Evolutionary conservation across 2,113 vertebrate species (phyloP), one percentile per base, ranked within the genome.

Genomic region (Paracanthobrama guichenoti): DNA sequence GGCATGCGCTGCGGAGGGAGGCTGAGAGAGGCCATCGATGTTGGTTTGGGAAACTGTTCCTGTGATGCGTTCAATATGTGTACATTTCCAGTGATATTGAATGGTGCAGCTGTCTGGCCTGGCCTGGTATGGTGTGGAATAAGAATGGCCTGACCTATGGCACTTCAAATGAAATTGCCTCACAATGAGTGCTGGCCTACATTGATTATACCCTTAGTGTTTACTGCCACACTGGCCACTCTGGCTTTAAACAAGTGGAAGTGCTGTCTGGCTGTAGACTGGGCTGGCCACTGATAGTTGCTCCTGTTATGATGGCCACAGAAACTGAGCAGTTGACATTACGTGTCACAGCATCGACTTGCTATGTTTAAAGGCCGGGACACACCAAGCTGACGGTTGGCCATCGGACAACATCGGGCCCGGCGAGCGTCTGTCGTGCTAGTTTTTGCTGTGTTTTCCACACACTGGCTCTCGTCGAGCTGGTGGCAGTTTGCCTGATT

Each of bases 101-200:
- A 89, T 83, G 77, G 87, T 86, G 86, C 83, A 80, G 85, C 86
- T 86, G 84, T 89, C 73, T 85, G 84, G 83, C 87, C 78, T 50
- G 83, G 83, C 77, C 84, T 46, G 85, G 84, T 82, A 80, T 90
- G 85, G 87, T 83, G 81, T 50, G 69, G 90, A 91, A 91, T 91
- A 90, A 85, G 87, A 90, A 91, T 91, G 62, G 46, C 79, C 85
- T 87, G 85, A 91, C 90, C 89, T 87, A 84, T 87, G 85, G 86
- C 86, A 85, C 90, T 90, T 87, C 85, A 89, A 74, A 88, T 85
- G 67, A 88, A 86, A 90, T 88, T 89, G 89, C 85, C 84, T 89
- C 77, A 85, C 89, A 84, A 84, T 88, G 84, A 88, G 80, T 76
- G 67, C 73, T 83, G 86, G 82, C 81, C 80, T 84, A 75, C 87